phyloP scores from a whole-genome alignment of 2,797 vertebrate genomes.

The Diplodus sargus region DNA sequence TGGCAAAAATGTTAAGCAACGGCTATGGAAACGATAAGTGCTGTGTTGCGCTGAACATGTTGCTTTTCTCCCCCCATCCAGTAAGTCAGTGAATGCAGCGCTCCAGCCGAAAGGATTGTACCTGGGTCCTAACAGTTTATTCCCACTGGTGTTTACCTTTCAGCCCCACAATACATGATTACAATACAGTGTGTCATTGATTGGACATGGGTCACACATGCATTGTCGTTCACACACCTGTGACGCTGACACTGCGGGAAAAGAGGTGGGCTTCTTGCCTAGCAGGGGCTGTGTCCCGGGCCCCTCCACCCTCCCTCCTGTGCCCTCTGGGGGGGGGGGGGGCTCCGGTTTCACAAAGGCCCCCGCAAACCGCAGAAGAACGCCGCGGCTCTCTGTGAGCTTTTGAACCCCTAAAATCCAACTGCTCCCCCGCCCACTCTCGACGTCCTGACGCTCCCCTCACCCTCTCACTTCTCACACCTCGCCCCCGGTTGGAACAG shows the following conservation, averaged over 20 bases:
- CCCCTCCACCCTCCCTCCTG: conserved; percentile 1
- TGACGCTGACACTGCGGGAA: conserved; percentile 70
- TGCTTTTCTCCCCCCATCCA: conserved; percentile 6
- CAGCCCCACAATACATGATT: conserved; percentile 67
- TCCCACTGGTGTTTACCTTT: conserved; percentile 69
- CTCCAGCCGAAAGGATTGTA: conserved; percentile 18
- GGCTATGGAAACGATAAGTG: conserved; percentile 44
- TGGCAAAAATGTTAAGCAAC: conserved; percentile 58
- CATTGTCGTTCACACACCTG: conserved; percentile 77
- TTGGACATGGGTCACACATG: conserved; percentile 64
- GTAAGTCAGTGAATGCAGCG: conserved; percentile 10
- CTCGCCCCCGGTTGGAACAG: conserved; percentile 40
- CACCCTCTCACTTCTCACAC: conserved; percentile 58
- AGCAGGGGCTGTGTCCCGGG: conserved; percentile 38
- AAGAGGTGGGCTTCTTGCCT: conserved; percentile 55
- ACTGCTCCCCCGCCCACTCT: conserved; percentile 31
- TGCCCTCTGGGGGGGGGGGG: conserved; percentile 50
- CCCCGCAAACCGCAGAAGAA: conserved; percentile 69
- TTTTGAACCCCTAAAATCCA: conserved; percentile 74
- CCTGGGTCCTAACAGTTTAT: conserved; percentile 43
- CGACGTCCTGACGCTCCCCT: conserved; percentile 34
- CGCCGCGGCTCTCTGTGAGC: conserved; percentile 63
- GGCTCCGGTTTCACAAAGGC: conserved; percentile 77
- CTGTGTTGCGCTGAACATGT: conserved; percentile 46
- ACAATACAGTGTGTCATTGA: conserved; percentile 80